phyloP scores from a whole-genome alignment of 2,888 invertebrate species.

The Melanostoma mellinum region DNA sequence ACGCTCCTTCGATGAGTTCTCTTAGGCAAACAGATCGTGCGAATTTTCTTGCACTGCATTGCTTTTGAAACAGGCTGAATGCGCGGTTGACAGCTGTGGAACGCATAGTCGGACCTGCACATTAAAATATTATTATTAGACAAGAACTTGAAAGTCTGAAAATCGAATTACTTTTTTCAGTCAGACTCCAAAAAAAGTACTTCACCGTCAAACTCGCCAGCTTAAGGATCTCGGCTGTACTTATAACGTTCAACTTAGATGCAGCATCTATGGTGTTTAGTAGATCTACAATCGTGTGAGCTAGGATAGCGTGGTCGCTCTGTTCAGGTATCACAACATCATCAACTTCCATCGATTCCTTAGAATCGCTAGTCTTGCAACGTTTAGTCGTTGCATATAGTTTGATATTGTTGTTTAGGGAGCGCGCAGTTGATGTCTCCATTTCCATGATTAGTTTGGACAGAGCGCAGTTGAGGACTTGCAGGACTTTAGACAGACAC shows the following conservation, averaged over 20 bases:
- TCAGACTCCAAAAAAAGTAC: conserved; percentile 90
- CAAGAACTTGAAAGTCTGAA: neutral
- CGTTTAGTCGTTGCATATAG: conserved; percentile 55
- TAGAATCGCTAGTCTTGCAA: conserved; percentile 27
- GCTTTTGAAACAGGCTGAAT: conserved; percentile 85
- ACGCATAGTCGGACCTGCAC: conserved; percentile 85
- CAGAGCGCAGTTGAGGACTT: conserved; percentile 79
- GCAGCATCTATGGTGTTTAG: conserved; percentile 87
- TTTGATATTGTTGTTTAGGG: conserved; percentile 71
- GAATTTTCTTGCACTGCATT: conserved; percentile 85
- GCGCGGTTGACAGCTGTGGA: conserved; percentile 86
- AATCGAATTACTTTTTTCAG: conserved; percentile 84
- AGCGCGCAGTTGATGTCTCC: conserved; percentile 74
- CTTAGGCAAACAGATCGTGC: conserved; percentile 88
- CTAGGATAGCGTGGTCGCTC: conserved; percentile 75
- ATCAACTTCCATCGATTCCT: conserved; percentile 59
- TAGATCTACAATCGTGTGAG: conserved; percentile 85
- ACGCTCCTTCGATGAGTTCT: conserved; percentile 88
- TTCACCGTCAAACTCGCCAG: conserved; percentile 88
- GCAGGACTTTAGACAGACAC: conserved; percentile 79
- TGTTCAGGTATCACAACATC: conserved; percentile 64
- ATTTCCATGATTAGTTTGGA: conserved; percentile 77
- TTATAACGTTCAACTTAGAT: conserved; percentile 84
- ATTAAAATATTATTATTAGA: neutral
- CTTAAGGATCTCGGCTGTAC: conserved; percentile 86